Evolutionary conservation across 2,888 invertebrate genomes (phyloP), one percentile per base, ranked within the genome.

Genomic region (Encarsia formosa): DNA sequence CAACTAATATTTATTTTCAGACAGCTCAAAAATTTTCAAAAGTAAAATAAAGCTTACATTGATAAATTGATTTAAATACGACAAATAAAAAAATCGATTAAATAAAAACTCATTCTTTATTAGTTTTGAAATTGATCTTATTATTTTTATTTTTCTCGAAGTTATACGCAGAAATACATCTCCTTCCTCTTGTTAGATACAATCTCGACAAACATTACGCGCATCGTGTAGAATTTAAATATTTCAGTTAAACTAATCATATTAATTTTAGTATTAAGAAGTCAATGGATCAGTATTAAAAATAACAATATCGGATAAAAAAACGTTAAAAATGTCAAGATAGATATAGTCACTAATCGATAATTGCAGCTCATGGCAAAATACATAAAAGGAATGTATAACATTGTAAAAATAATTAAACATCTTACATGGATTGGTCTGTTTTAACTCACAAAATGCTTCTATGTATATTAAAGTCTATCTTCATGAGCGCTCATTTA

Each of bases 151-250:
- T 52, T 39, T 53, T 53, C 40, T 50, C 43, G 53, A 53, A 53
- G 56, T 47, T 50, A 56, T 53, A 50, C 40, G 52, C 50, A 32
- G 49, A 56, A 56, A 53, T 53, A 56, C 56, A 51, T 53, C 38
- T 56, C 50, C n/a, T 53, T 50, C 50, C 47, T n/a, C 37, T 34
- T 37, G 45, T 46, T 53, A 53, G 48, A 56, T 50, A 56, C 45
- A 53, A 56, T 53, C 37, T 26, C 42, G 42, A 29, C 45, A 44
- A 39, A 53, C 38, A 48, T 52, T 32, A 50, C 44, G 32, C 43
- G 40, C 16, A 35, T 47, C 40, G 41, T 47, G 50, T 44, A 56
- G 41, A 56, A 46, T 32, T 49, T 47, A 22, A 47, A 52, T 52
- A 45, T 49, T 52, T 31, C 37, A n/a, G 32, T 52, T 40, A 49